phyloP scores from a whole-genome alignment of 2,888 invertebrate species.

The Merodon equestris region DNA sequence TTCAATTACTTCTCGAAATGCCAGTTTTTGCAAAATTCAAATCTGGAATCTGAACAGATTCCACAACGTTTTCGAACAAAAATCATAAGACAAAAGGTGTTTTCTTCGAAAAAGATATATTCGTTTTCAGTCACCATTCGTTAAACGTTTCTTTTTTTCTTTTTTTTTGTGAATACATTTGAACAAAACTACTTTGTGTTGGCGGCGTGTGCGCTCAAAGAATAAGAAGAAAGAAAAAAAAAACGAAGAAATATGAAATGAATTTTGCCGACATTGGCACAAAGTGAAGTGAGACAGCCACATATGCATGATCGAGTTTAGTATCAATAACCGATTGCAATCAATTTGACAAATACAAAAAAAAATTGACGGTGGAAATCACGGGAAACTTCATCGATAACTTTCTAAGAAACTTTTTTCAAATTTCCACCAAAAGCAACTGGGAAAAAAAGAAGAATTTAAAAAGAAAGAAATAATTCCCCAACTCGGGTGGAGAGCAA shows the following conservation, averaged over 20 bases:
- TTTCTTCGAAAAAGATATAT: too few relatives aligned
- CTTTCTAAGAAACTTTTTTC: slow-evolving; percentile 56
- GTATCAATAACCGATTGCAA: neutral
- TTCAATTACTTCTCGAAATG: too few relatives aligned
- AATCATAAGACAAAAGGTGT: neutral
- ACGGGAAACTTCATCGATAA: slow-evolving; percentile 15
- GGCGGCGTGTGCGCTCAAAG: slow-evolving; percentile 42
- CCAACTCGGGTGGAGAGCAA: slow-evolving; percentile 25
- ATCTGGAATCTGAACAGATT: too few relatives aligned
- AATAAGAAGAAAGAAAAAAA: slow-evolving; percentile 15
- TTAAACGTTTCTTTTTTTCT: slow-evolving; percentile 17
- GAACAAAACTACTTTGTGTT: slow-evolving; percentile 28
- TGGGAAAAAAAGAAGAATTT: slow-evolving; percentile 33
- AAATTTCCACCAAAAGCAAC: too few relatives aligned
- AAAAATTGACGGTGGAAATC: neutral
- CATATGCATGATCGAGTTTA: neutral
- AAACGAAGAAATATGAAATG: slow-evolving; percentile 6
- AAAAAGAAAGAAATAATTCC: slow-evolving; percentile 33
- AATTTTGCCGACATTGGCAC: slow-evolving; percentile 30
- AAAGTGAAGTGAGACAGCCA: slow-evolving; percentile 7
- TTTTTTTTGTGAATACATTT: slow-evolving; percentile 40
- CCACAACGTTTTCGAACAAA: too few relatives aligned
- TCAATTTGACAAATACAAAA: neutral
- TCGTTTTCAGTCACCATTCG: slow-evolving; percentile 4
- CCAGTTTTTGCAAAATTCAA: too few relatives aligned